Conservation (phyloP, 2,113 vertebrate genomes). For the Elanoides forficatus region DNA sequence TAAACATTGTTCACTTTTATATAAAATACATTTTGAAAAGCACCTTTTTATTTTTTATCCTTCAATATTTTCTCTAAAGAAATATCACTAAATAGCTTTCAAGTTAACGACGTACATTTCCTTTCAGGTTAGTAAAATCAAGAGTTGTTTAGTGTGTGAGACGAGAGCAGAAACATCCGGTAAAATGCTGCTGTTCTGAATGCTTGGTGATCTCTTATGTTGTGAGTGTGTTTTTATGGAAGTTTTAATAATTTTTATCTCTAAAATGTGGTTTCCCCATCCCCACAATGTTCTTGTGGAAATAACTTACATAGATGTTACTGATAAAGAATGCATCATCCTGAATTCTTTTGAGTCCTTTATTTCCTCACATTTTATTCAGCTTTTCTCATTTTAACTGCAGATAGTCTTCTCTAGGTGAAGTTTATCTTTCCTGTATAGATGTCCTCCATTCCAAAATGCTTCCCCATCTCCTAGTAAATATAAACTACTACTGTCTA, state of each 20-base stretch:
- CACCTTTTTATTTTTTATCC: background rate
- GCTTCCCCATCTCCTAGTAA: background rate
- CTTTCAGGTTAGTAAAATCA: background rate
- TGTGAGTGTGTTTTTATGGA: background rate
- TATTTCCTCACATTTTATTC: background rate
- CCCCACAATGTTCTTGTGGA: background rate
- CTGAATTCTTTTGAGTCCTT: background rate
- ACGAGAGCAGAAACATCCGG: background rate
- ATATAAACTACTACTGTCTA: background rate
- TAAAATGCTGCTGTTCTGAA: background rate
- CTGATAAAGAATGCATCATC: background rate
- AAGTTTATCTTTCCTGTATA: background rate
- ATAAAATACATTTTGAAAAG: background rate
- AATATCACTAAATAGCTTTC: background rate
- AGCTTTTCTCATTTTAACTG: background rate
- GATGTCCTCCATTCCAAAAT: background rate
- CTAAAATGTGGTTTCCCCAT: background rate
- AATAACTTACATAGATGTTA: background rate
- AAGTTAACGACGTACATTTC: background rate
- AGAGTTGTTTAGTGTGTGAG: background rate
- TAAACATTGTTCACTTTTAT: slow-evolving; percentile 36
- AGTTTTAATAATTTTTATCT: background rate
- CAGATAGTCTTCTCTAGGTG: background rate
- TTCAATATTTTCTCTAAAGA: background rate
- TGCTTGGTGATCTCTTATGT: background rate